These are phyloP conservation scores for Apistogramma diplotaenia DNA, from an alignment of 2,113 vertebrate genomes.

Conservation along the genomic window DNA sequence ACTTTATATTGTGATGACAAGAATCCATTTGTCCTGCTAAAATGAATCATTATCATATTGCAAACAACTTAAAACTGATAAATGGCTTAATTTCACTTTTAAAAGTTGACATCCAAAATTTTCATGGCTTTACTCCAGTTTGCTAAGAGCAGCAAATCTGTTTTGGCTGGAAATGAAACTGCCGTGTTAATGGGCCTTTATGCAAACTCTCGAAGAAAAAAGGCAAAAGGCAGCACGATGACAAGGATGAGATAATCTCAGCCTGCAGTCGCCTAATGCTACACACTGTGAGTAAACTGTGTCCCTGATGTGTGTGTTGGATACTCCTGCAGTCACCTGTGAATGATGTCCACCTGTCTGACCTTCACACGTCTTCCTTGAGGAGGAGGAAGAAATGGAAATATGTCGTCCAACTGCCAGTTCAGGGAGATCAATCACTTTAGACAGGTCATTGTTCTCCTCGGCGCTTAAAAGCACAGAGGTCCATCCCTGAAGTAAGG, in stretches of 20 bases:
- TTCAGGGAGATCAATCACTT: conserved; percentile 62
- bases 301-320: not conserved
- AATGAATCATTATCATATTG: not conserved
- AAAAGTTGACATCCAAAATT: not conserved
- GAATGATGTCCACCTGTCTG: conserved; percentile 45
- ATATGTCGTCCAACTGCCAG: conserved; percentile 58
- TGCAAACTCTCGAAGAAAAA: not conserved
- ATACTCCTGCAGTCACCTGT: conserved; percentile 12
- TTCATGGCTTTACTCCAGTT: not conserved
- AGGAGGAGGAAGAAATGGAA: conserved; percentile 41
- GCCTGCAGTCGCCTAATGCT: not conserved
- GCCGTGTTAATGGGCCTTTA: not conserved
- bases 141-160: not conserved
- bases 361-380: conserved; percentile 54
- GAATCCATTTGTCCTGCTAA: not conserved
- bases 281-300: not conserved
- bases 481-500: conserved; percentile 44
- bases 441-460: conserved; percentile 65
- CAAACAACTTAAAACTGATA: not conserved
- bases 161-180: not conserved
- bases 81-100: not conserved
- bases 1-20: not conserved
- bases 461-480: conserved; percentile 54
- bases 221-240: not conserved
- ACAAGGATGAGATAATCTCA: not conserved